Evolutionary conservation across 1,140 invertebrate species (phyloP).

Genomic region (Lepidurus packardi): DNA sequence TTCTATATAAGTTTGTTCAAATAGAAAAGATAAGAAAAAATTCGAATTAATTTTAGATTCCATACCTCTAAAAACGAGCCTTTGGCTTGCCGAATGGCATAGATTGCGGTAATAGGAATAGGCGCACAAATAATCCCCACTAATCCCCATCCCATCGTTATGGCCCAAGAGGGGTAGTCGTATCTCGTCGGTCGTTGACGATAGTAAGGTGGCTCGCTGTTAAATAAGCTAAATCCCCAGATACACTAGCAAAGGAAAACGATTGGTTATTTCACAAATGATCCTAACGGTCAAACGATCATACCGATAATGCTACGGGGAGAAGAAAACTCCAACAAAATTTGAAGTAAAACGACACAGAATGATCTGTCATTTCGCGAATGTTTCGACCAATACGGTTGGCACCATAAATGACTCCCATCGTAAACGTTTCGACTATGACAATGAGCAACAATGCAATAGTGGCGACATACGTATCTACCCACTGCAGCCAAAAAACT

Average conservation of each 20-base stretch:
- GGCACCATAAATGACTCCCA: conserved; percentile 29
- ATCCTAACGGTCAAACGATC: background rate
- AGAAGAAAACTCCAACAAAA: conserved; percentile 30
- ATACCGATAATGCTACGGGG: conserved; percentile 25
- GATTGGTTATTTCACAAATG: background rate
- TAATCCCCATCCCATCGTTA: conserved; percentile 28
- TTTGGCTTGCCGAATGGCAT: conserved; percentile 29
- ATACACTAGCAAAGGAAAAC: conserved; percentile 23
- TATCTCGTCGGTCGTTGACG: conserved; percentile 24
- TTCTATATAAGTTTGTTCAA: conserved; percentile 22
- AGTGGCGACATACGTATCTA: conserved; percentile 30
- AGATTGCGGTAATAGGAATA: conserved; percentile 26
- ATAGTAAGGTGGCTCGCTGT: conserved; percentile 20
- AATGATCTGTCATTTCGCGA: conserved; percentile 33
- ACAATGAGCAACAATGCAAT: conserved; percentile 28
- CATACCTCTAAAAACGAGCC: background rate
- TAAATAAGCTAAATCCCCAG: conserved; percentile 26
- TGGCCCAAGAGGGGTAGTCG: conserved; percentile 29
- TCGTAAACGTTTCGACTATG: conserved; percentile 13
- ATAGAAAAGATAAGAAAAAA: background rate
- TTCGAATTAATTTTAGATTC: background rate
- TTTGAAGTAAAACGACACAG: conserved; percentile 15
- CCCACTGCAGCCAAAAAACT: conserved; percentile 29
- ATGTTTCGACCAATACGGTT: conserved; percentile 29
- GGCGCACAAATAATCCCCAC: conserved; percentile 26